Percentiles rank a stretch among this genome's conserved stretches.
phyloP scores from a whole-genome alignment of 2,888 invertebrate genomes.

The Trichacis sp. region DNA sequence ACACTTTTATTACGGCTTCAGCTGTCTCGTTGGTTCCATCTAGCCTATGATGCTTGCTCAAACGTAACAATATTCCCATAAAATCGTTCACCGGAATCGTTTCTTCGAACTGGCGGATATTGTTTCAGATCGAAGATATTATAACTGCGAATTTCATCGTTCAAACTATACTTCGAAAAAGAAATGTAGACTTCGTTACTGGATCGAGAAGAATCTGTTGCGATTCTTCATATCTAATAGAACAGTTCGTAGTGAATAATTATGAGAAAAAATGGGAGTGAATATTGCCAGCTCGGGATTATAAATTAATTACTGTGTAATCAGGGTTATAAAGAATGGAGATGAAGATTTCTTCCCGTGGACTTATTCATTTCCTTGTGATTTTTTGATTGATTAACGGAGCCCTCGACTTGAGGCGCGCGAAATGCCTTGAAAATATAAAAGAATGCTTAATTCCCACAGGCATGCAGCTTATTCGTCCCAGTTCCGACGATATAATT shows the following conservation, averaged over 20 bases:
- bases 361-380: conserved; percentile 55
- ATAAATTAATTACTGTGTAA: background rate
- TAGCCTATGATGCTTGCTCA: background rate
- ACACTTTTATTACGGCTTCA: conserved; percentile 14
- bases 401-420: conserved; percentile 52
- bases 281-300: background rate
- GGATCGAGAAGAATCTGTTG: background rate
- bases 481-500: conserved; percentile 55
- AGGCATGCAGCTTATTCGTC: conserved; percentile 53
- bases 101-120: background rate
- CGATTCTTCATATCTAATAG: background rate
- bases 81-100: conserved; percentile 1
- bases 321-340: background rate
- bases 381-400: conserved; percentile 66
- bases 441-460: conserved; percentile 50
- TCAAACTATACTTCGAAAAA: no score
- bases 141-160: no score
- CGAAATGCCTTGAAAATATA: conserved; percentile 53
- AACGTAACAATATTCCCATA: background rate
- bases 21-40: background rate
- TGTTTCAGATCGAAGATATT: background rate
- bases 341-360: conserved; percentile 5
- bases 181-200: no score
- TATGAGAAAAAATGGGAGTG: no score
- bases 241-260: background rate